These are phyloP conservation scores for Acholoe squamosa DNA, from an alignment of 2,888 invertebrate species.

Conservation along the genomic window DNA sequence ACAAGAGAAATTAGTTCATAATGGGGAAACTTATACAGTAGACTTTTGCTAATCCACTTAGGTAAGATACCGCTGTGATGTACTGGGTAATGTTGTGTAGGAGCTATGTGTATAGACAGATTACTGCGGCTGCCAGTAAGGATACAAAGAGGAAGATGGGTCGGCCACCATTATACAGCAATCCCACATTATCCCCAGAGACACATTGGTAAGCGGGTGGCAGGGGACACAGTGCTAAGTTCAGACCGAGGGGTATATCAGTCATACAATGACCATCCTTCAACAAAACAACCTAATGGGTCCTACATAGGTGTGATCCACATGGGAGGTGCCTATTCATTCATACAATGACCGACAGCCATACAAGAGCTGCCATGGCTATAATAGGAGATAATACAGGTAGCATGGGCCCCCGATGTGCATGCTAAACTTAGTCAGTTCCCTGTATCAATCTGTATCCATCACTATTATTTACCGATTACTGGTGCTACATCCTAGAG, in stretches of 20 bases:
- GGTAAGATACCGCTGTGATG: too few relatives aligned
- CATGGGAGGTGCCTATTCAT: conserved; percentile 23
- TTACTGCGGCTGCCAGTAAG: background rate
- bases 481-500: background rate
- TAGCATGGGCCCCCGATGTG: background rate
- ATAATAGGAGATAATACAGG: background rate
- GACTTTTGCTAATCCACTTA: too few relatives aligned
- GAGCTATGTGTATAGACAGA: background rate
- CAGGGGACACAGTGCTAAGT: background rate
- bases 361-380: background rate
- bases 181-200: background rate
- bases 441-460: background rate
- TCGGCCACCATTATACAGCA: conserved; percentile 1
- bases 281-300: conserved; percentile 6
- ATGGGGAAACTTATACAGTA: too few relatives aligned
- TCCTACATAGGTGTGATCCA: background rate
- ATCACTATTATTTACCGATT: conserved; percentile 51
- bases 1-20: too few relatives aligned
- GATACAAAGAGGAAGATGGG: background rate
- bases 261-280: conserved; percentile 29
- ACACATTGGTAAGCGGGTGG: background rate
- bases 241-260: background rate
- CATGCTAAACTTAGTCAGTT: background rate
- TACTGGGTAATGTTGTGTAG: too few relatives aligned
- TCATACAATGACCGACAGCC: background rate